Evolutionary conservation across 2,113 vertebrate species (phyloP), one percentile per base, ranked within the genome.

Genomic region (Corythoichthys intestinalis): DNA sequence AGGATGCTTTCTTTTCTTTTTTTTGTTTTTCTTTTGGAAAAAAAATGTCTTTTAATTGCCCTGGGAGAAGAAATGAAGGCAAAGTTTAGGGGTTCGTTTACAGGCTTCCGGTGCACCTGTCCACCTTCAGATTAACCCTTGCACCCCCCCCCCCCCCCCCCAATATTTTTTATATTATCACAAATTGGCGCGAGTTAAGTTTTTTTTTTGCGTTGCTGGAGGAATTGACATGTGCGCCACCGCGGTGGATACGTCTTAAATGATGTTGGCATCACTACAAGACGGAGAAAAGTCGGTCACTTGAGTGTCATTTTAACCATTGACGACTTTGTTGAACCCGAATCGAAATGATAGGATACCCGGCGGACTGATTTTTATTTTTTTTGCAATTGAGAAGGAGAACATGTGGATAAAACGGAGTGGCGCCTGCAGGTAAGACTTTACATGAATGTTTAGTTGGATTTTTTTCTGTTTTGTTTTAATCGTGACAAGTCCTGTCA

Each of bases 321-420:
- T 69, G 81, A 73, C 82, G 88, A 89, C 86, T 84, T 88, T 85
- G 80, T 75, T 88, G 84, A 87, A 86, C 76, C 75, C 82, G 74
- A 81, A 68, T 78, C 80, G 86, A 70, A 84, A 93, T 93, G 91
- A 90, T 86, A 88, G 90, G 87, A 78, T 83, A 88, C 84, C 88
- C 81, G 88, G 77, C 87, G 75, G 83, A 90, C 87, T 93, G 86
- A 92, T 84, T 78, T 84, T 28, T 28, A 28, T 28, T 28, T 28
- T 28, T 28, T 28, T 28, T 85, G 87, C 84, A 85, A 88, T 81
- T 20, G 44, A 63, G n/a, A 63, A 63, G 77, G 81, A 76, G 85
- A 87, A 90, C 83, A 93, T 93, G 92, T 91, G 92, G 92, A 90
- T 92, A 82, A 91, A 93, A 89, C 87, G 88, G 82, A 88, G 87